Percentiles rank a stretch among this genome's conserved stretches.
Conservation (phyloP, 2,888 invertebrate species). For the Argyra leucocephala region DNA sequence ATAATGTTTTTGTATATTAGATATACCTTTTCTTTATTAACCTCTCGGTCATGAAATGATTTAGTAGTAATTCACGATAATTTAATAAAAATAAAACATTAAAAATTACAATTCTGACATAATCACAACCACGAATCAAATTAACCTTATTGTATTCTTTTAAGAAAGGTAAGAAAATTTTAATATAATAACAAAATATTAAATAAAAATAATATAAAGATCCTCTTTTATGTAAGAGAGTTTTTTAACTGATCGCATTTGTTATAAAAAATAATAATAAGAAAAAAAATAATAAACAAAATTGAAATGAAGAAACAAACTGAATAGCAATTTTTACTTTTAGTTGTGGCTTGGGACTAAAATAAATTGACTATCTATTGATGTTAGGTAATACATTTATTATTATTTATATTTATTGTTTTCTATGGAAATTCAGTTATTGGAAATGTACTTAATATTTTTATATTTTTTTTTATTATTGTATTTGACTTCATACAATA, state of each 20-base stretch:
- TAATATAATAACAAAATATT: not conserved
- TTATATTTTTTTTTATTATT: not conserved
- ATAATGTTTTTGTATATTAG: too few relatives aligned
- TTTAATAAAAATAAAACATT: too few relatives aligned
- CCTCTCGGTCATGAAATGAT: too few relatives aligned
- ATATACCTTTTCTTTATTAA: too few relatives aligned
- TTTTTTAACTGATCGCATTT: not conserved
- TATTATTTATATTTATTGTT: not conserved
- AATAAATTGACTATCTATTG: conserved; percentile 12
- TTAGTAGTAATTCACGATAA: too few relatives aligned
- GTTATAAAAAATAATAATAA: not conserved
- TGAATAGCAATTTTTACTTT: not conserved
- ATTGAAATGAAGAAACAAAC: not conserved
- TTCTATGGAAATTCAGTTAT: not conserved
- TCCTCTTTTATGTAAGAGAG: conserved; percentile 8
- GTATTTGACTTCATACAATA: too few relatives aligned
- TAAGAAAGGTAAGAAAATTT: too few relatives aligned
- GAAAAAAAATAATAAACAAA: not conserved
- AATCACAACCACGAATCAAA: too few relatives aligned
- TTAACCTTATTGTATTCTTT: too few relatives aligned
- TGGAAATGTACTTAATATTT: not conserved
- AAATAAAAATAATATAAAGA: not conserved
- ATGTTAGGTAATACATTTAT: not conserved
- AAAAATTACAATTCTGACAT: too few relatives aligned
- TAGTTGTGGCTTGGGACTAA: not conserved